These are phyloP conservation scores for human (Homo sapiens) DNA, from an alignment of 2,113 vertebrate genomes.

Conservation along the genomic window GRCh38 chr1:40004501-40005000, in stretches of 20 bases:
- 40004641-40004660: conserved; percentile 19
- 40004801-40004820: conserved; percentile 30
- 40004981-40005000: conserved; percentile 56
- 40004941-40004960: conserved; percentile 76
- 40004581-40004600: neutral
- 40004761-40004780: neutral
- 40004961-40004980: conserved; percentile 64
- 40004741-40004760: conserved; percentile 48
- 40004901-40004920: conserved; percentile 70
- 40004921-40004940: conserved; percentile 71
- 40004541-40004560: neutral
- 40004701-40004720: neutral
- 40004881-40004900: conserved; percentile 69
- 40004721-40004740: conserved; percentile 32
- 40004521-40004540: neutral
- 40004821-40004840: conserved; percentile 44
- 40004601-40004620: neutral
- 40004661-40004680: conserved; percentile 5
- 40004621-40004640: neutral
- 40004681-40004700: neutral
- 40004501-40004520: neutral
- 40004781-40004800: neutral
- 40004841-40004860: conserved; percentile 67
- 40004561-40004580: neutral
- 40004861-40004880: conserved; percentile 66